Conservation (phyloP, 2,888 invertebrate species). For the Merodon equestris region DNA sequence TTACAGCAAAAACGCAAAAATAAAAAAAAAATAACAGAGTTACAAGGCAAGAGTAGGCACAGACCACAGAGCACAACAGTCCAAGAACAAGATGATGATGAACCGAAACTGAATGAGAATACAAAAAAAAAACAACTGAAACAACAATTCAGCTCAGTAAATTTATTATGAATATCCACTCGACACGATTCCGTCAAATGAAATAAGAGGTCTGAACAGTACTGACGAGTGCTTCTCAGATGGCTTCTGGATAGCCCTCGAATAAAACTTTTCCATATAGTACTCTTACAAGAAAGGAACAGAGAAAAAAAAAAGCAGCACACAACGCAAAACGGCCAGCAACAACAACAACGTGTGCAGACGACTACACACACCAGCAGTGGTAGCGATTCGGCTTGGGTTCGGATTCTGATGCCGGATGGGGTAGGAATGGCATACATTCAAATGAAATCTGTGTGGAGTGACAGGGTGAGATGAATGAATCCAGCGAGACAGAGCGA, state of each 20-base stretch:
- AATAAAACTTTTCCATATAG: constrained; percentile 78
- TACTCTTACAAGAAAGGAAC: constrained; percentile 68
- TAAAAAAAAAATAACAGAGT: neutral
- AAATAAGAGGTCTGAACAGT: constrained; percentile 80
- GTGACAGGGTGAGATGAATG: neutral
- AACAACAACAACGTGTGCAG: constrained; percentile 32
- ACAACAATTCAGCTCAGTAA: constrained; percentile 75
- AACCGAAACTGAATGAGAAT: constrained; percentile 26
- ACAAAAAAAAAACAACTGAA: constrained; percentile 51
- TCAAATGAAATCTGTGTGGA: too few species aligned
- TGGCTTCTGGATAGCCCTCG: constrained; percentile 80
- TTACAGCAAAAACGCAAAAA: neutral
- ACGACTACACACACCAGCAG: neutral
- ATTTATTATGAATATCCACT: constrained; percentile 80
- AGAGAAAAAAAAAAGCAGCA: constrained; percentile 28
- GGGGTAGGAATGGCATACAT: neutral
- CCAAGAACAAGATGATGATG: constrained; percentile 51
- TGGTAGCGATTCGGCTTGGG: neutral
- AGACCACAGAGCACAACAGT: constrained; percentile 23
- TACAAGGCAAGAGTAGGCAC: too few species aligned
- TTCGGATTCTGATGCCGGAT: neutral
- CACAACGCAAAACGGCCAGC: constrained; percentile 20
- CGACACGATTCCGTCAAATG: constrained; percentile 80
- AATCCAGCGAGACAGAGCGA: constrained; percentile 29
- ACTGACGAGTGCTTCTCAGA: constrained; percentile 80